These are phyloP conservation scores for Dolichomitus sp. DNA, from an alignment of 2,888 invertebrate genomes.

Conservation along the genomic window DNA sequence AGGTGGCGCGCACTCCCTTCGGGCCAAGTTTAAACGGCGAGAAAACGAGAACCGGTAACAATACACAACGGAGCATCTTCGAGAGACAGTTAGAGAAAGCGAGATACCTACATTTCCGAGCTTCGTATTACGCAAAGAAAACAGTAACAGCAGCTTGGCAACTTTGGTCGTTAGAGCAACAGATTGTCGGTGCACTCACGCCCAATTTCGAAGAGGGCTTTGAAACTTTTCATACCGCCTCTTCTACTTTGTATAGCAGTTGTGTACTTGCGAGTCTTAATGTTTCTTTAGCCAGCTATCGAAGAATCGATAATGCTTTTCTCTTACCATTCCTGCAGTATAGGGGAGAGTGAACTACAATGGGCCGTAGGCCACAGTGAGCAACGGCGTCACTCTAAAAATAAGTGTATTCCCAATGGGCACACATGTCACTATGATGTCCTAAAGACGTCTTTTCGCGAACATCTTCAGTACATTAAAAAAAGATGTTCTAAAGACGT, in stretches of 20 bases:
- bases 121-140: conserved; percentile 68
- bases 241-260: conserved; percentile 14
- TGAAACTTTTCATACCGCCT: conserved; percentile 59
- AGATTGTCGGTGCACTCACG: conserved; percentile 65
- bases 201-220: conserved; percentile 58
- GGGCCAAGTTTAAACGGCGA: conserved; percentile 68
- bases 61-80: conserved; percentile 63
- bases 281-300: conserved; percentile 39
- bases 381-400: too few relatives aligned
- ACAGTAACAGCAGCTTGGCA: conserved; percentile 63
- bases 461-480: too few relatives aligned
- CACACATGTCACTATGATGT: too few relatives aligned
- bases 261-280: conserved; percentile 37
- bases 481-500: too few relatives aligned
- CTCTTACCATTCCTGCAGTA: conserved; percentile 6
- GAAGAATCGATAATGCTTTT: conserved; percentile 37
- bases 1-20: conserved; percentile 37
- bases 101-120: conserved; percentile 61
- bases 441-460: too few relatives aligned
- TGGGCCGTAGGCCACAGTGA: too few relatives aligned
- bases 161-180: conserved; percentile 71
- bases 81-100: conserved; percentile 41
- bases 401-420: too few relatives aligned
- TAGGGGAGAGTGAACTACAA: too few relatives aligned
- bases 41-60: conserved; percentile 61